These are phyloP conservation scores for Lordiphosa stackelbergi DNA, from an alignment of 1,140 invertebrate genomes.

Conservation along the genomic window DNA sequence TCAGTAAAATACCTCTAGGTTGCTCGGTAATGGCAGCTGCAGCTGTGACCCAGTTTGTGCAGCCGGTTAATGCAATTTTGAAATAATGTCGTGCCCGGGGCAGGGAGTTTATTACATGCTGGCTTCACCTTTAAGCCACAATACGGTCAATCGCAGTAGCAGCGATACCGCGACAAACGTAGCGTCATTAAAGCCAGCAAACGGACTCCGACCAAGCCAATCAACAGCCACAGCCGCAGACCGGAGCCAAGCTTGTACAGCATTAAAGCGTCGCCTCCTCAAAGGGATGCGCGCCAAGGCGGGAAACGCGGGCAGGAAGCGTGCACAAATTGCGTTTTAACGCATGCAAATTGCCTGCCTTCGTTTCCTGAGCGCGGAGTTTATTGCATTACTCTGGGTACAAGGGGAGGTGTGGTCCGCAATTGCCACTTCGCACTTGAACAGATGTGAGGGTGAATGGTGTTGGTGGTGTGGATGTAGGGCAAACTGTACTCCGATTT, in stretches of 20 bases:
- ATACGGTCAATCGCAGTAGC: constrained; percentile 58
- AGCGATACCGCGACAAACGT: constrained; percentile 36
- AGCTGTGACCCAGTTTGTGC: constrained; percentile 33
- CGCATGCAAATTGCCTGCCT: constrained; percentile 71
- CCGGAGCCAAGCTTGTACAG: constrained; percentile 2
- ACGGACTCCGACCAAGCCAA: constrained; percentile 45
- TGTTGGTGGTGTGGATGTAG: no score
- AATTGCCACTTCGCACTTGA: constrained; percentile 62
- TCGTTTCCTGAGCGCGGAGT: constrained; percentile 37
- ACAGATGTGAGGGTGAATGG: constrained; percentile 9
- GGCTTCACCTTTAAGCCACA: constrained; percentile 38
- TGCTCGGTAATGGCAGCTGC: constrained; percentile 17
- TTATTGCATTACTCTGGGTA: constrained; percentile 58
- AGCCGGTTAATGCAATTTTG: constrained; percentile 4
- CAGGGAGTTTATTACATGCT: constrained; percentile 31
- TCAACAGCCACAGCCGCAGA: constrained; percentile 45
- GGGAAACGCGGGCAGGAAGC: constrained; percentile 59
- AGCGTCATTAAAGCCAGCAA: constrained; percentile 63
- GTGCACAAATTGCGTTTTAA: constrained; percentile 74
- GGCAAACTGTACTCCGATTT: constrained; percentile 10
- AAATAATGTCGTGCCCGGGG: constrained; percentile 5
- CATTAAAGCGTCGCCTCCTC: constrained; percentile 37
- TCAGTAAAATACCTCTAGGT: background rate
- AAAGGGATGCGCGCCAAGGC: constrained; percentile 23
- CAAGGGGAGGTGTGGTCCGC: constrained; percentile 25